phyloP scores from a whole-genome alignment of 2,888 invertebrate species.

The Dicycla oo region DNA sequence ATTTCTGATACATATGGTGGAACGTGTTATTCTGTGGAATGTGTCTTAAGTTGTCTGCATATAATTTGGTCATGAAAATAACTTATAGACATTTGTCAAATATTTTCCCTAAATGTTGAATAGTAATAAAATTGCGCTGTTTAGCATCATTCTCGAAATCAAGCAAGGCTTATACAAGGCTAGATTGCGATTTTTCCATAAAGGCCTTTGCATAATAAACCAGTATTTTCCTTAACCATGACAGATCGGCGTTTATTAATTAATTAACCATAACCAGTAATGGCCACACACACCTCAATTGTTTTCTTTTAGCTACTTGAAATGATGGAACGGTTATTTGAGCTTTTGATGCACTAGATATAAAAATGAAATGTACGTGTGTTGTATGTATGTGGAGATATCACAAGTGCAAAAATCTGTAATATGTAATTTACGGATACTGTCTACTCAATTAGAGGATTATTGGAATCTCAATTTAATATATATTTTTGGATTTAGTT shows the following conservation, averaged over 20 bases:
- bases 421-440: conserved; percentile 8
- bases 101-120: neutral
- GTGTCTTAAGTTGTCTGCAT: neutral
- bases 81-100: neutral
- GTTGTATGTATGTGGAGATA: conserved; percentile 18
- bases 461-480: neutral
- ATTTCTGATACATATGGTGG: neutral
- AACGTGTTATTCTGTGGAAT: neutral
- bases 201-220: conserved; percentile 1
- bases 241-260: neutral
- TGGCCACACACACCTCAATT: neutral
- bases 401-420: conserved; percentile 1
- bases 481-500: too few species aligned
- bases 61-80: neutral
- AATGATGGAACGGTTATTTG: neutral
- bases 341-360: conserved; percentile 16
- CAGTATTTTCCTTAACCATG: neutral
- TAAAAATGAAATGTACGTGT: conserved; percentile 20
- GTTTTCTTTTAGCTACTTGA: neutral
- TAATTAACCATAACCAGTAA: neutral
- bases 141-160: neutral
- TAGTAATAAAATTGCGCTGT: neutral
- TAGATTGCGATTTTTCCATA: neutral
- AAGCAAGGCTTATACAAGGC: neutral
- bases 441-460: conserved; percentile 2